Conservation (phyloP, 2,888 invertebrate species). For the Timema cristinae region DNA sequence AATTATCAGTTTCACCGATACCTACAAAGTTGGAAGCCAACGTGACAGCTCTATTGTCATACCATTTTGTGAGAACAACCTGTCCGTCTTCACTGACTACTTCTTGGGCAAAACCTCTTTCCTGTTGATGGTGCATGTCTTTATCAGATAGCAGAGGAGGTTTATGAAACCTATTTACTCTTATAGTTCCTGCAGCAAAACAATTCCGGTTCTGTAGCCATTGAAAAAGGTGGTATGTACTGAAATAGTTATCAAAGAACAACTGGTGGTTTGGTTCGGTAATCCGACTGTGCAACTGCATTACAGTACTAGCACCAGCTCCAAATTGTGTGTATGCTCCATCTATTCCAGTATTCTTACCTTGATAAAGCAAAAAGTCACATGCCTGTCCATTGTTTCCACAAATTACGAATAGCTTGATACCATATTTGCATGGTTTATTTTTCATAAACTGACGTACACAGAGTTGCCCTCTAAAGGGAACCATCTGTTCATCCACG, state of each 20-base stretch:
- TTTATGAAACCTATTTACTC: constrained; percentile 23
- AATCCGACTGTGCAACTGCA: constrained; percentile 28
- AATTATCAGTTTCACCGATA: neutral
- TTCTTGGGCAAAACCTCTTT: constrained; percentile 19
- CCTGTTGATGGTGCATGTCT: constrained; percentile 20
- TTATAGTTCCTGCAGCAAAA: constrained; percentile 24
- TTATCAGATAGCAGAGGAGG: constrained; percentile 25
- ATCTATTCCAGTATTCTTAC: constrained; percentile 12
- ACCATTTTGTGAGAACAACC: constrained; percentile 30
- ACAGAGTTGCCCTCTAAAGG: constrained; percentile 33
- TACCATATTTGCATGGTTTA: constrained; percentile 25
- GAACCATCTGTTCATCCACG: constrained; percentile 35
- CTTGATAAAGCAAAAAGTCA: constrained; percentile 35
- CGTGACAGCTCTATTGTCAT: constrained; percentile 32
- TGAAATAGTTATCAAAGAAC: constrained; percentile 34
- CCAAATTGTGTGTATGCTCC: constrained; percentile 15
- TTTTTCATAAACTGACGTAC: constrained; percentile 20
- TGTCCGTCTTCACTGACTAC: constrained; percentile 22
- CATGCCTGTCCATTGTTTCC: constrained; percentile 32
- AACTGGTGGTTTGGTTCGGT: constrained; percentile 13
- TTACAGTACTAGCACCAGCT: constrained; percentile 26
- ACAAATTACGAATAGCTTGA: constrained; percentile 33
- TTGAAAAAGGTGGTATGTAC: constrained; percentile 26
- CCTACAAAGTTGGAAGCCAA: constrained; percentile 33
- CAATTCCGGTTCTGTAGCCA: constrained; percentile 25